These are phyloP conservation scores for Salvelinus sp. DNA, from an alignment of 2,113 vertebrate species.

Conservation along the genomic window DNA sequence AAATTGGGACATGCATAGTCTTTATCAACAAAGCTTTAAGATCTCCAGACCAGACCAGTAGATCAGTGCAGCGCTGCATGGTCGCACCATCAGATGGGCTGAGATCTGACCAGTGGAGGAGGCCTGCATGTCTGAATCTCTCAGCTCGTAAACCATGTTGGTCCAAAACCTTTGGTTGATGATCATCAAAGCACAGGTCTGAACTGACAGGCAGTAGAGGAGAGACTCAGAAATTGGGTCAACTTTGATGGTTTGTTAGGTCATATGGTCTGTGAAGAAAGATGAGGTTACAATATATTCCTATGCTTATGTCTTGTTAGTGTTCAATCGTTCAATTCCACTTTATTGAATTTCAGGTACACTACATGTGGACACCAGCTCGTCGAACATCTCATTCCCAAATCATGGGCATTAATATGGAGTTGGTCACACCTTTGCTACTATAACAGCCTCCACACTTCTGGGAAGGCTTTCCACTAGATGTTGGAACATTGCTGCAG, in stretches of 20 bases:
- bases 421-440: too few species aligned
- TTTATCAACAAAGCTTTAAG: background rate
- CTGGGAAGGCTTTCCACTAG: too few species aligned
- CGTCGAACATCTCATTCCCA: too few species aligned
- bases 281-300: background rate
- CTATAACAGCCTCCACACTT: too few species aligned
- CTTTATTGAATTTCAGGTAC: background rate
- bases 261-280: background rate
- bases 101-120: slow-evolving; percentile 19
- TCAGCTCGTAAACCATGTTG: background rate
- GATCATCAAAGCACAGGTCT: background rate
- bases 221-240: background rate
- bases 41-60: background rate
- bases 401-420: too few species aligned
- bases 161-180: background rate
- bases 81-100: slow-evolving; percentile 4
- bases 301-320: too few species aligned
- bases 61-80: background rate
- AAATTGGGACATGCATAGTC: background rate
- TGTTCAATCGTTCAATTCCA: background rate
- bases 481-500: too few species aligned
- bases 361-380: too few species aligned
- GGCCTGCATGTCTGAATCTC: background rate
- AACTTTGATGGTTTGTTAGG: background rate
- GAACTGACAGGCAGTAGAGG: background rate